Base-by-base conservation (phyloP, 2,113 vertebrate species). In the Eolophus roseicapilla region DNA sequence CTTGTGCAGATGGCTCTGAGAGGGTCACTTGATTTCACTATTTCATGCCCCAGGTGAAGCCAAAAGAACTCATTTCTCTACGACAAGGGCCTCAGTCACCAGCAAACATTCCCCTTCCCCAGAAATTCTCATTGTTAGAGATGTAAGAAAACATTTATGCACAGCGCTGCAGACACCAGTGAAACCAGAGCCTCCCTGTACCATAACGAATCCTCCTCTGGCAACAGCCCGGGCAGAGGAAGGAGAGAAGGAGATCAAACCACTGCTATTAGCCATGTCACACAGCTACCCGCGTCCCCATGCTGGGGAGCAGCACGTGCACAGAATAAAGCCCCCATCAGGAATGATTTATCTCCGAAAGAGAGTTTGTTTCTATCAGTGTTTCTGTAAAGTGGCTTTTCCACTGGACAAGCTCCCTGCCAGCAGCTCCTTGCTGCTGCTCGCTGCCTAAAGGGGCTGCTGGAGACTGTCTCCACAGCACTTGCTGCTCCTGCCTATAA, bases 401-500 rank as follows among this genome's bases (percentile, higher is more conserved):
- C 53, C 82, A 41, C 70, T 59, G 49, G 37, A 73, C 83, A 46
- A 84, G 41, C 31, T 80, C 39, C 49, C 73, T 79, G 71, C 87
- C 87, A 93, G 70, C 81, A 91, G 49, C 74, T 80, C 87, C 35
- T 24, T 55, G 85, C 44, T 88, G 53, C 65, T 91, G 67, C 50
- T 71, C 8, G 5, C 44, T 88, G 90, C 82, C 80, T 88, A 6
- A 50, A 92, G 82, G 82, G 87, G 85, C 87, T 90, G 90, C 82
- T 96, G 92, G 79, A 93, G 92, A 75, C 88, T 81, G 79, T 88
- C 94, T 95, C 46, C 68, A 65, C 71, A 83, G 78, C 21, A 55
- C 79, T 93, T 46, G 76, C 90, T 93, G 82, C 95, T 95, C 35
- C 88, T 50, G 64, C 28, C 94, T 97, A 96, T 95, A 97, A 95